Evolutionary conservation across 2,797 vertebrate genomes (phyloP), one percentile per base, ranked within the genome.

Genomic region (Sebastes diploproa): DNA sequence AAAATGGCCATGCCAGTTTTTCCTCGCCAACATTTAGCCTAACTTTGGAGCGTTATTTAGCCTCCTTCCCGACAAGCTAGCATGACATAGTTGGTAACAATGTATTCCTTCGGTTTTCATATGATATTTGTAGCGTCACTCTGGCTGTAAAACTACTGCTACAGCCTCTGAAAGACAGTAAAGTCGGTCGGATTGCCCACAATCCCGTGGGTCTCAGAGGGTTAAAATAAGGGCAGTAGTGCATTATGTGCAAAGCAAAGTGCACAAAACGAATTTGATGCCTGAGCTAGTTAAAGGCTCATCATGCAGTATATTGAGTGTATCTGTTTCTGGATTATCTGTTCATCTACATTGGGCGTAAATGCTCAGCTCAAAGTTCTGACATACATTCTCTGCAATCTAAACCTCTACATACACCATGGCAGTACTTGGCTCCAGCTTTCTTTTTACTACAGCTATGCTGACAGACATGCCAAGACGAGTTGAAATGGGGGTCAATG

Each of bases 401-500:
- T 78, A 72, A 83, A 82, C 46, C 67, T 60, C 60, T 25, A 63
- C 42, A 76, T 8, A 29, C 55, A 78, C 18, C 46, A 32, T 73
- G 55, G 50, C 72, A 79, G 12, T 61, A 12, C 59, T 83, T 72
- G 83, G 77, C 72, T 82, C 81, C 58, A 77, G 62, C 69, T 70
- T 86, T 75, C 46, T 74, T 85, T 68, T 85, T 68, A 71, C 65
- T 70, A 67, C 73, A 69, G 55, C 23, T 64, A 75, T n/a, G 56
- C 61, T 83, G 82, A 89, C 72, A 80, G 80, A 86, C 65, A 81
- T 76, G 68, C 78, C 63, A 65, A 36, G 18, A 50, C 61, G 68
- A 54, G 84, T 59, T 91, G 71, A 90, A 86, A 68, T 55, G 1
- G 1, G 32, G 80, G 86, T 86, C 86, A 86, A 56, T 8, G 52